Evolutionary conservation across 2,113 vertebrate species (phyloP).

Genomic region (Pyxicephalus adspersus): DNA sequence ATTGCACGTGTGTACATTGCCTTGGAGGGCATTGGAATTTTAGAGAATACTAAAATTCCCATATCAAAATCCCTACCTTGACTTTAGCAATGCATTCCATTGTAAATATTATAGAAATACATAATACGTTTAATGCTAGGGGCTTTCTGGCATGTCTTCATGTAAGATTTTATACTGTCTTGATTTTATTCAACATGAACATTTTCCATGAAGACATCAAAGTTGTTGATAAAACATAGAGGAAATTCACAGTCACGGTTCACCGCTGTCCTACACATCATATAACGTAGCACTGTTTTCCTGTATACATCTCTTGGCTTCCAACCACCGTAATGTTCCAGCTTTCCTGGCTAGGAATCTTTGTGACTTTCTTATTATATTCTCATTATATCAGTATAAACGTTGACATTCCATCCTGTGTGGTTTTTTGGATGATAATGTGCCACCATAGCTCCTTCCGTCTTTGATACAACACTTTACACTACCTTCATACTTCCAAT

Average conservation of each 20-base stretch:
- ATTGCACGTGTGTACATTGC: too few species aligned
- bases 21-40: not conserved
- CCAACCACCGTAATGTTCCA: not conserved
- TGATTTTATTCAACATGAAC: not conserved
- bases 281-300: not conserved
- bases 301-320: not conserved
- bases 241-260: conserved; percentile 1
- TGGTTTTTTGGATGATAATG: conserved; percentile 30
- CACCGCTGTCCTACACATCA: not conserved
- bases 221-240: conserved; percentile 12
- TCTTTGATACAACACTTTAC: conserved; percentile 32
- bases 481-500: conserved; percentile 38
- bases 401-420: conserved; percentile 28
- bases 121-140: not conserved
- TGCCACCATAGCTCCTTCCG: conserved; percentile 14
- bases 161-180: conserved; percentile 4
- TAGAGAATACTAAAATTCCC: not conserved
- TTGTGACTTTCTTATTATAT: conserved; percentile 3
- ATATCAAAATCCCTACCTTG: too few species aligned
- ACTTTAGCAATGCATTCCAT: not conserved
- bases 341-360: not conserved
- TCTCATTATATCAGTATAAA: conserved; percentile 40
- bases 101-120: not conserved
- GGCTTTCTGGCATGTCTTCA: not conserved
- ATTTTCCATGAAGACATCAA: conserved; percentile 22